Evolutionary conservation across 1,140 invertebrate species (phyloP).

Genomic region (Trissolcus basalis): DNA sequence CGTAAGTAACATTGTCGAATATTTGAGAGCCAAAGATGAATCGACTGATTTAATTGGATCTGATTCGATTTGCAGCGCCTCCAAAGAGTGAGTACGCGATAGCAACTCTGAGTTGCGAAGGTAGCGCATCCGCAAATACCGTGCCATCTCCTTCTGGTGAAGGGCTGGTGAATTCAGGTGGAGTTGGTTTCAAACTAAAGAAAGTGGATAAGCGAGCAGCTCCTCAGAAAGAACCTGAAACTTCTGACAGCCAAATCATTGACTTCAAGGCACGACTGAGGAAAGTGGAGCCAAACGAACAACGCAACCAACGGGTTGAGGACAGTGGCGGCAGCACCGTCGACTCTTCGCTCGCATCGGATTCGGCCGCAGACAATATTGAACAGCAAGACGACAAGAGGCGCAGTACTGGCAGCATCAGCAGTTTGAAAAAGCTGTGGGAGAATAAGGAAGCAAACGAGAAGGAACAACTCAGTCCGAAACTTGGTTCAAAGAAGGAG

Average conservation of each 20-base stretch:
- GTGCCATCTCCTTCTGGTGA: conserved; percentile 61
- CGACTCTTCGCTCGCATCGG: conserved; percentile 64
- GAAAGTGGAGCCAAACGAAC: conserved; percentile 83
- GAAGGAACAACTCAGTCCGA: conserved; percentile 80
- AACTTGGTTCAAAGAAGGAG: conserved; percentile 75
- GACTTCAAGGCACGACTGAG: conserved; percentile 90
- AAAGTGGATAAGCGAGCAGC: conserved; percentile 80
- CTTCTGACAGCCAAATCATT: conserved; percentile 80
- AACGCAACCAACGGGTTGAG: conserved; percentile 64
- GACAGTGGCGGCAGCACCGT: conserved; percentile 68
- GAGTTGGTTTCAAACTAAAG: conserved; percentile 78
- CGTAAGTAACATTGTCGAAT: too few species aligned
- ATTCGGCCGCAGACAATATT: conserved; percentile 71
- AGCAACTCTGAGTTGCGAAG: conserved; percentile 25
- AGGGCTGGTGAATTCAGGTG: conserved; percentile 46
- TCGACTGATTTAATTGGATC: too few species aligned
- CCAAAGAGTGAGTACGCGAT: conserved; percentile 70
- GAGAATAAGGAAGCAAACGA: conserved; percentile 82
- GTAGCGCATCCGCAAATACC: conserved; percentile 8
- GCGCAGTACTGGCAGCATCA: conserved; percentile 94
- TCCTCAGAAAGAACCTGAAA: conserved; percentile 75
- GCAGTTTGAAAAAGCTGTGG: conserved; percentile 94
- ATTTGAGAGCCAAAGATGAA: too few species aligned
- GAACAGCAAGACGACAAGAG: conserved; percentile 89
- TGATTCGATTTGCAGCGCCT: conserved; percentile 8